A percentile compares a stretch with the other conserved stretches of the same genome.
These are phyloP conservation scores for Phalacrocorax brasilianus DNA, from an alignment of 2,113 vertebrate species.

Conservation along the genomic window DNA sequence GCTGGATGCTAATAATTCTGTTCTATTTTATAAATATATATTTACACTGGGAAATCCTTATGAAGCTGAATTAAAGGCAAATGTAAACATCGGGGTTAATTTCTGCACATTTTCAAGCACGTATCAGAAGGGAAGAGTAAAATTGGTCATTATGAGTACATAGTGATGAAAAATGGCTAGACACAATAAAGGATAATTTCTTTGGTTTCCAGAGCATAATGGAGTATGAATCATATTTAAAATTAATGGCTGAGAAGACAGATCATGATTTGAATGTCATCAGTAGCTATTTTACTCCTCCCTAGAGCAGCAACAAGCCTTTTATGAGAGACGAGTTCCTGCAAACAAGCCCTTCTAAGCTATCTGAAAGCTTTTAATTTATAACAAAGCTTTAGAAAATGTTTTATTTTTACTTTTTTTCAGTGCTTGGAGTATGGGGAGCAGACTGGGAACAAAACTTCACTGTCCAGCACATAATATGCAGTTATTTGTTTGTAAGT, in stretches of 20 bases:
- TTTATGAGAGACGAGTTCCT: conserved; percentile 68
- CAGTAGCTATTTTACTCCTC: conserved; percentile 76
- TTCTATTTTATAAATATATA: conserved; percentile 70
- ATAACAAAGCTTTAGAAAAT: conserved; percentile 48
- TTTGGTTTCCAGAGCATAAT: conserved; percentile 76
- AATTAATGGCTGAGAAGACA: conserved; percentile 78
- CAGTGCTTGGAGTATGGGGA: background rate
- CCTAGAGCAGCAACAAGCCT: conserved; percentile 64
- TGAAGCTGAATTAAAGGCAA: conserved; percentile 70
- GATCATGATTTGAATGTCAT: conserved; percentile 78
- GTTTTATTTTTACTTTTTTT: conserved; percentile 59
- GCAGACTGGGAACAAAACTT: background rate
- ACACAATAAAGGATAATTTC: conserved; percentile 78
- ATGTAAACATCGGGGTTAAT: conserved; percentile 64
- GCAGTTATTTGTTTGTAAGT: background rate
- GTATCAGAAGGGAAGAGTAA: conserved; percentile 62
- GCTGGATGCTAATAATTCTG: conserved; percentile 63
- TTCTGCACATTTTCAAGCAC: conserved; percentile 54
- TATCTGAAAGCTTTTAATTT: conserved; percentile 65
- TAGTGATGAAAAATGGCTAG: conserved; percentile 74
- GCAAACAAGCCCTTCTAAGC: conserved; percentile 61
- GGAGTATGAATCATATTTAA: conserved; percentile 78
- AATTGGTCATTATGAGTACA: conserved; percentile 71
- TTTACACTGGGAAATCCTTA: conserved; percentile 61
- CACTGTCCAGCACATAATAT: conserved; percentile 9